Percentiles rank a stretch among this genome's conserved stretches.
Conservation (phyloP, 1,140 invertebrate species). For the Vollenhovia emeryi region DNA sequence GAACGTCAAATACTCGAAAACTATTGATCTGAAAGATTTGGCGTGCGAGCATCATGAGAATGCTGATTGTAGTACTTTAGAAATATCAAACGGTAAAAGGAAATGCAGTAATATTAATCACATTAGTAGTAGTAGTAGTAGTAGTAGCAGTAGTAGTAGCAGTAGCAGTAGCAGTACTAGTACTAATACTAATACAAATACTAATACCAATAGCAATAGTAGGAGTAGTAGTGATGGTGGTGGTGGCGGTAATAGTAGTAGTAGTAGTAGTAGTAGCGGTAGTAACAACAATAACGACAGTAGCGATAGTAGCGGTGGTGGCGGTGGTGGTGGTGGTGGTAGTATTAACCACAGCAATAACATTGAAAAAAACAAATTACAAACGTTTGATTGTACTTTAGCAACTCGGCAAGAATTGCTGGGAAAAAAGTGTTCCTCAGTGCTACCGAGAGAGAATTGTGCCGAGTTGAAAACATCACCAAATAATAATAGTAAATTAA, state of each 20-base stretch:
- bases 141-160: conserved; percentile 20
- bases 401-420: conserved; percentile 63
- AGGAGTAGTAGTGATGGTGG: neutral
- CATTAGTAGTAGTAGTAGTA: neutral
- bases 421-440: conserved; percentile 53
- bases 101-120: conserved; percentile 64
- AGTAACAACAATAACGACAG: neutral
- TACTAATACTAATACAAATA: too few species aligned
- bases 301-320: conserved; percentile 64
- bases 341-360: conserved; percentile 31
- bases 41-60: conserved; percentile 29
- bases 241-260: neutral
- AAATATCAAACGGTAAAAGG: conserved; percentile 63
- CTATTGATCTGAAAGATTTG: conserved; percentile 11
- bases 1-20: neutral
- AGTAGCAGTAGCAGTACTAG: neutral
- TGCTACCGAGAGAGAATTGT: conserved; percentile 26
- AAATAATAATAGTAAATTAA: conserved; percentile 45
- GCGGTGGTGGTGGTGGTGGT: conserved; percentile 57
- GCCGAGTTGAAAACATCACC: neutral
- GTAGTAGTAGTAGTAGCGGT: neutral
- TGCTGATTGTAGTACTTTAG: conserved; percentile 47
- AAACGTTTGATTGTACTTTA: conserved; percentile 68
- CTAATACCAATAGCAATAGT: neutral
- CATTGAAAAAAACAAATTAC: conserved; percentile 65